Base-by-base conservation (phyloP, 1,140 invertebrate species). In the Zophobas morio region DNA sequence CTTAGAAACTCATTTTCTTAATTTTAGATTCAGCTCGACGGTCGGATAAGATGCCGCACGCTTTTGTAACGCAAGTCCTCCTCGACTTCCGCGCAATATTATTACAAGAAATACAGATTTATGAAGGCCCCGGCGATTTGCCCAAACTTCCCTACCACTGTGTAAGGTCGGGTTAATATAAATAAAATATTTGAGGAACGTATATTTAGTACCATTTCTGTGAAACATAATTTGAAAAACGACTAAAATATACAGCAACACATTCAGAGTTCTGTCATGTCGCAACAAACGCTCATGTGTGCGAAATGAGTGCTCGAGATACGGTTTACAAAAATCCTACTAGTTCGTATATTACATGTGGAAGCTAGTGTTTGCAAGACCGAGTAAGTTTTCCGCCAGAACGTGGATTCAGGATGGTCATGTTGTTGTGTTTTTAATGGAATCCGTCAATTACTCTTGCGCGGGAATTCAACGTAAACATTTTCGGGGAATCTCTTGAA, bases 1-100 rank as follows among this genome's bases (percentile, higher is more conserved):
- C 42, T 76, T 76, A 70, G 66, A 66, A 76, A 76, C 75, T 76
- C 75, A 70, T 76, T 76, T 76, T 76, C 75, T 53, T 76, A 76
- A 76, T 76, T 76, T 76, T 57, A 70, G 49, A 76, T 76, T 76
- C 75, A 70, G 63, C 75, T 46, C 54, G 75, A 49, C 60, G 37
- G 60, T 5, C 33, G 39, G 60, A 66, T 66, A 66, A 66, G 60
- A 42, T n/a, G 60, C 2, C 39, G 39, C 60, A 42, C 60, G 39
- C 60, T 42, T 66, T 63, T 32, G 6, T 60, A 63, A 63, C 74
- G 47, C 34, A 74, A 60, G 20, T 75, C 74, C 39, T 75, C 47
- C 74, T 35, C 33, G 46, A 75, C 54, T 75, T 75, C 40, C 37
- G 49, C 37, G 63, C 36, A 75, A 63, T 74, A 60, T 72, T 60